These are phyloP conservation scores for Mellilla xanthometata DNA, from an alignment of 2,888 invertebrate species.

Conservation along the genomic window DNA sequence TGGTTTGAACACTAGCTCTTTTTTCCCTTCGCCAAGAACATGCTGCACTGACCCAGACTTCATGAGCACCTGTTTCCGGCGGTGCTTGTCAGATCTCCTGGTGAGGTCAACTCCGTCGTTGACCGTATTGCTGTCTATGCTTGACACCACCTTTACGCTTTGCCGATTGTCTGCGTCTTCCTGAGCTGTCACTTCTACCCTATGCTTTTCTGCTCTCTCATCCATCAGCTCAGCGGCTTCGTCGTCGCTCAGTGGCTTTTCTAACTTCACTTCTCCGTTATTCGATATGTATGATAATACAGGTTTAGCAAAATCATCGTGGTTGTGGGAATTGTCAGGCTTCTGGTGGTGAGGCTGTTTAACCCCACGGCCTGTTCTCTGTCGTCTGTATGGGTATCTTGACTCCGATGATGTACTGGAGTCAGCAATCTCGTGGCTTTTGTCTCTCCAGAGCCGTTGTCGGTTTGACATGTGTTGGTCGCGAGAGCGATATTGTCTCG, in stretches of 20 bases:
- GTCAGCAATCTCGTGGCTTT: neutral
- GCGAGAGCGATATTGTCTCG: neutral
- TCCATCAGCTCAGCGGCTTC: slow-evolving; percentile 44
- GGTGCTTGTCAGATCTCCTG: slow-evolving; percentile 4
- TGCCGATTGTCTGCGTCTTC: slow-evolving; percentile 31
- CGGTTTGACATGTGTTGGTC: neutral
- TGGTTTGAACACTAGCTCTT: slow-evolving; percentile 55
- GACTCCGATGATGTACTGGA: slow-evolving; percentile 3
- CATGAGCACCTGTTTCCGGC: slow-evolving; percentile 30
- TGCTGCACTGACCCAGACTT: slow-evolving; percentile 32
- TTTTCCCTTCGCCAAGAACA: slow-evolving; percentile 41
- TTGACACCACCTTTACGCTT: slow-evolving; percentile 36
- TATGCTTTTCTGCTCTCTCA: slow-evolving; percentile 25
- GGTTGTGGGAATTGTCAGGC: slow-evolving; percentile 16
- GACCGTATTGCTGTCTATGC: slow-evolving; percentile 14
- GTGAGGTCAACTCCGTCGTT: neutral
- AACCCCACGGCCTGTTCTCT: slow-evolving; percentile 1
- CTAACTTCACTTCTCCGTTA: slow-evolving; percentile 48
- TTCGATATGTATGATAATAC: slow-evolving; percentile 37
- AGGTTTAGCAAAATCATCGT: slow-evolving; percentile 35
- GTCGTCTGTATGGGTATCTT: slow-evolving; percentile 11
- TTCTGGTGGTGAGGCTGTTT: slow-evolving; percentile 14
- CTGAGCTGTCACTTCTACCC: slow-evolving; percentile 33
- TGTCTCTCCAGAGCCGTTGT: slow-evolving; percentile 2
- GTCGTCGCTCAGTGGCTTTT: slow-evolving; percentile 46